Conservation (phyloP, 2,113 vertebrate species). For the Mirza zaza region DNA sequence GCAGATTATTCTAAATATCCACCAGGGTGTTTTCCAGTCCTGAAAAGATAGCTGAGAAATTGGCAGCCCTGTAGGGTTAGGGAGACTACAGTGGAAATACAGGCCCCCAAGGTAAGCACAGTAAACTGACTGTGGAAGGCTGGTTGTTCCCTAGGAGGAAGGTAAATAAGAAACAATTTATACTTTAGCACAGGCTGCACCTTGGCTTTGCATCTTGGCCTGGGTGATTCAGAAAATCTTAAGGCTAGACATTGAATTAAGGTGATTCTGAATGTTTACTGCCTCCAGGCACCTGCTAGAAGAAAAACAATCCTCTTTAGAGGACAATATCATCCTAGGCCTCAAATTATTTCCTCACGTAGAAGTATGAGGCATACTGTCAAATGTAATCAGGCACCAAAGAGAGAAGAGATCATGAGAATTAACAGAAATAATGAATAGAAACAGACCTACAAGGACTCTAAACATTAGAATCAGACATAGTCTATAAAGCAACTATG, state of each 20-base stretch:
- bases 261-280: background rate
- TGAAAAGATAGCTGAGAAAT: background rate
- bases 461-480: background rate
- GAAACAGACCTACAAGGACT: background rate
- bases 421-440: background rate
- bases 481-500: background rate
- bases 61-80: background rate
- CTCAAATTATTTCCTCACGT: background rate
- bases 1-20: background rate
- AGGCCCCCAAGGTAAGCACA: background rate
- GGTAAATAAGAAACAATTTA: background rate
- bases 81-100: background rate
- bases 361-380: background rate
- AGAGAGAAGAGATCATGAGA: background rate
- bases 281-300: background rate
- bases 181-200: background rate
- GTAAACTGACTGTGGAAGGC: background rate
- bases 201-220: background rate
- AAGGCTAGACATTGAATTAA: background rate
- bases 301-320: background rate
- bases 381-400: background rate
- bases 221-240: background rate
- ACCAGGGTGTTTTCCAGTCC: background rate
- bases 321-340: background rate
- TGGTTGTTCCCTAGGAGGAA: background rate